Base-by-base conservation (phyloP, 2,113 vertebrate species). In the Melanerpes formicivorus region DNA sequence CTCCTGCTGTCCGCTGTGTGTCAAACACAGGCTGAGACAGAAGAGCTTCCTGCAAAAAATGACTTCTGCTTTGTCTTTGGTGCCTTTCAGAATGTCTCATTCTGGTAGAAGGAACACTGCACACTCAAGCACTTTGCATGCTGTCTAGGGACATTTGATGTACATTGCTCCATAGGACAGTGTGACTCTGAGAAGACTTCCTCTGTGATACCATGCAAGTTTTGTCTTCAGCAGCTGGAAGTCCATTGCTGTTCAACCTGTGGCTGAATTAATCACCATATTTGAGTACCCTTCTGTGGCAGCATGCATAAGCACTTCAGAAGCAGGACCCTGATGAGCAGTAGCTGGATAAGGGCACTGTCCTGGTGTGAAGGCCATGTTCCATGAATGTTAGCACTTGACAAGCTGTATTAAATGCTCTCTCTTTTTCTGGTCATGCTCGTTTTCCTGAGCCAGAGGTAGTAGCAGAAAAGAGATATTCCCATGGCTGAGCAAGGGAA, bases 141-240 rank as follows among this genome's bases (percentile, higher is more conserved):
- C 72, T 60, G 34, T 46, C 22, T 55, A 23, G 84, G 79, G 34
- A 8, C 10, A 3, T 4, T 30, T 55, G 34, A 26, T 16, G 10
- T 10, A 25, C 10, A 5, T 32, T 55, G 75, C 26, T 59, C 40
- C 1, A 2, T 0, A 6, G 76, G 27, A 16, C 79, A 77, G 81
- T 15, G 77, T 64, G 58, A 11, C 15, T 34, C 87, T 12, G 15
- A 14, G 54, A 54, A 34, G 34, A 5, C 18, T 40, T 34, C 22
- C 42, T 59, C n/a, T 65, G 0, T 3, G 25, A 10, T 40, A n/a
- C 50, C 5, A 0, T 4, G n/a, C 59, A 27, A 16, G 3, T 19
- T 79, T 69, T 23, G 17, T n/a, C 0, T 7, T 10, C 2, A 5
- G 58, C 76, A 91, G 54, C 37, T 32, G 64, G 62, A 58, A 60